Conservation (phyloP, 1,140 invertebrate species). For the Portunus trituberculatus region DNA sequence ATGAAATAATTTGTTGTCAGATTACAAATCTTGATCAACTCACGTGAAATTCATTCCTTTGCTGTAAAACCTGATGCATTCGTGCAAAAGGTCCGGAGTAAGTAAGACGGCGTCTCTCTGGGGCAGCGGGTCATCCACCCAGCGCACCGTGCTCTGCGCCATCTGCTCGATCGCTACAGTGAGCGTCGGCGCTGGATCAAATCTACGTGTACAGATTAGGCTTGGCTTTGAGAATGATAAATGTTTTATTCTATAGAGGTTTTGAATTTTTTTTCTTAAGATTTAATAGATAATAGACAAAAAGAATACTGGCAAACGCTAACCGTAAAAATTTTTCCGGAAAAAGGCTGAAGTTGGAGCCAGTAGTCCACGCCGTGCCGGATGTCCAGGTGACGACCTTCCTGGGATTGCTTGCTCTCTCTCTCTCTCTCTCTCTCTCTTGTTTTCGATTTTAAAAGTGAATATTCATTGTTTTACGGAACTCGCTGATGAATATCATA, state of each 20-base stretch:
- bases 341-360: not conserved
- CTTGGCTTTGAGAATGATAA: not conserved
- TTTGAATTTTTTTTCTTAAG: not conserved
- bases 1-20: no score
- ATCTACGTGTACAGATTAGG: not conserved
- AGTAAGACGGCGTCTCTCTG: not conserved
- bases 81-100: not conserved
- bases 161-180: not conserved
- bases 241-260: not conserved
- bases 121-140: not conserved
- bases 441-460: no score
- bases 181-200: not conserved
- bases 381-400: not conserved
- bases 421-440: no score
- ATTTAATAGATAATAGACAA: no score
- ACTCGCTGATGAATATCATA: no score
- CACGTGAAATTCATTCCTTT: slow-evolving; percentile 29
- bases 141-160: not conserved
- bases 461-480: no score
- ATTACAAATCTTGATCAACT: not conserved
- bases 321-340: not conserved
- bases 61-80: not conserved
- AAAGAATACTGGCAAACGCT: not conserved
- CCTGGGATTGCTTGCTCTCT: not conserved
- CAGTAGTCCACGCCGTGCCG: not conserved